Base-by-base conservation (phyloP, 2,888 invertebrate species). In the Apodemia zela region DNA sequence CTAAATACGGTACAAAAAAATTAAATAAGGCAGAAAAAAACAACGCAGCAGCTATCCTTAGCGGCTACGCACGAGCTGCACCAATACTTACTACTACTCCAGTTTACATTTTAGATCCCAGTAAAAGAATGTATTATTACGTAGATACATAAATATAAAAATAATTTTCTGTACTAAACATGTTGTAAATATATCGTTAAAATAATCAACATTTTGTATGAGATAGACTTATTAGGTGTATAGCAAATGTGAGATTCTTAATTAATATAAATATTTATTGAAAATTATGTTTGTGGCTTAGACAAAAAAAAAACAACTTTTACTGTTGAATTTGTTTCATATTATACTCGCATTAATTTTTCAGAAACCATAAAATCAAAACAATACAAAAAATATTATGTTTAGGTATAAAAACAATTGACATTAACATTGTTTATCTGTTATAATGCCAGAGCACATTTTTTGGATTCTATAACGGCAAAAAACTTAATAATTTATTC, bases 91-190 rank as follows among this genome's bases (percentile, higher is more conserved):
- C 89, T 0, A 87, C 85, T 1, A 85, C 87, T 0, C 85, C 87
- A 15, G 75, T 76, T 0, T 92, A 82, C 64, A 92, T 92, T 68
- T 73, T 89, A 73, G 91, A 92, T 71, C 92, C 92, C 35, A 90
- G 92, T 68, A 90, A 92, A 78, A 79, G 92, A 69, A 88, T 88
- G 86, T 92, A 92, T 73, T 92, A 89, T 71, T 92, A 89, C 67
- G 88, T 90, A 18, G 91, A 91, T 69, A 72, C 75, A 21, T 75
- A 75, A 78, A 29, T 63, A 47, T 67, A 60, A 35, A 45, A 35
- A 49, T 35, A 33, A 35, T 49, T 29, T 11, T 18, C 18, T 51
- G 51, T 21, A 51, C 15, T 15, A 6, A 42, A 42, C n/a, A 2
- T 42, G 15, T 15, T 42, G 42, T 42, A 42, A n/a, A n/a, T 42